A percentile compares a stretch with the other conserved stretches of the same genome.
These are phyloP conservation scores for Boloria selene DNA, from an alignment of 2,888 invertebrate species.

Conservation along the genomic window DNA sequence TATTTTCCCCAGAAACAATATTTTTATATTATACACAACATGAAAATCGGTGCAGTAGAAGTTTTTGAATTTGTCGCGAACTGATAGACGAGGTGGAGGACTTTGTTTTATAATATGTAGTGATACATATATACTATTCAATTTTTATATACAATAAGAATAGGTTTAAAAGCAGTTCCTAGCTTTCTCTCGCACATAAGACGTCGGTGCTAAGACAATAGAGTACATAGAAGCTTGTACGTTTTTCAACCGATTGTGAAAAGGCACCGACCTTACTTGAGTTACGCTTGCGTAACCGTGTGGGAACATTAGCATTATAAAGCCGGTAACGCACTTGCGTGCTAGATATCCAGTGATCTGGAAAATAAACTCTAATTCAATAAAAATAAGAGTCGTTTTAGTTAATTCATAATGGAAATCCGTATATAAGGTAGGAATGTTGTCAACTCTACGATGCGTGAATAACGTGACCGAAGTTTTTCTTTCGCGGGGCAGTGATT, in stretches of 20 bases:
- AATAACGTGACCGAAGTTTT: conserved; percentile 34
- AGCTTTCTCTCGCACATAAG: conserved; percentile 6
- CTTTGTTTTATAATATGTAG: no score
- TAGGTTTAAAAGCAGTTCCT: not conserved
- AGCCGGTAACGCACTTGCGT: conserved; percentile 43
- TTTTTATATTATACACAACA: no score
- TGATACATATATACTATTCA: no score
- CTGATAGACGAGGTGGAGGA: no score
- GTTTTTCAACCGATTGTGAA: conserved; percentile 40
- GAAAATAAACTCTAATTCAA: conserved; percentile 16
- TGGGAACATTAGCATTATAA: conserved; percentile 47
- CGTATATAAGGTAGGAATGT: conserved; percentile 36
- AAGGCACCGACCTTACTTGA: conserved; percentile 38
- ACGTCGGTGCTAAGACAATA: conserved; percentile 4
- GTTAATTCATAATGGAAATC: not conserved
- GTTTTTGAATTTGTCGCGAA: no score
- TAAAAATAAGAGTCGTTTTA: not conserved
- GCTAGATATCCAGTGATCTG: conserved; percentile 8
- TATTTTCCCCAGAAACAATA: no score
- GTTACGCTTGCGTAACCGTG: conserved; percentile 44
- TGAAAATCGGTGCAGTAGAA: no score
- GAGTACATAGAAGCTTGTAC: conserved; percentile 8
- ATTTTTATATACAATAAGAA: no score
- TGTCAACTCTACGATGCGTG: conserved; percentile 39
- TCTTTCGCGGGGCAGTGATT: conserved; percentile 7